Percentiles rank a stretch among this genome's conserved stretches.
Conservation (phyloP, 1,140 invertebrate species). For the Drosophila nasuta region DNA sequence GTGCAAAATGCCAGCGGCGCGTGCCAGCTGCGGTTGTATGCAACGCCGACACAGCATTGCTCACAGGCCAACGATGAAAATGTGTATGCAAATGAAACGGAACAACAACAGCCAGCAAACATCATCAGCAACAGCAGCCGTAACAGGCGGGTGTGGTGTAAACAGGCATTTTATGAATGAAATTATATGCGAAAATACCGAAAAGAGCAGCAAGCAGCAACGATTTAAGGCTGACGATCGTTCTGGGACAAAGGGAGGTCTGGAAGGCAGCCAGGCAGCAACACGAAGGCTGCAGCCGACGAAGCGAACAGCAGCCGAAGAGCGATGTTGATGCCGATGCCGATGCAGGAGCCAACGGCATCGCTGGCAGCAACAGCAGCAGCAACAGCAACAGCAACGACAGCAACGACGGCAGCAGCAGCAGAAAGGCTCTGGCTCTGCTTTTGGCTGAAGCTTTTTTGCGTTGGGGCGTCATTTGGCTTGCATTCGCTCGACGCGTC, state of each 20-base stretch:
- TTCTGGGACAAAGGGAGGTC: background rate
- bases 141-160: slow-evolving; percentile 2
- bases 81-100: slow-evolving; percentile 49
- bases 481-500: slow-evolving; percentile 78
- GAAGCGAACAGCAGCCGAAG: slow-evolving; percentile 23
- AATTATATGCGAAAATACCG: slow-evolving; percentile 64
- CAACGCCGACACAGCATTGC: slow-evolving; percentile 13
- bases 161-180: slow-evolving; percentile 72
- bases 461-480: slow-evolving; percentile 64
- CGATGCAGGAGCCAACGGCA: slow-evolving; percentile 35
- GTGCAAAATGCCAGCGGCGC: slow-evolving; percentile 34
- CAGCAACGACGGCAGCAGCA: slow-evolving; percentile 22
- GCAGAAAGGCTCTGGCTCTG: slow-evolving; percentile 48
- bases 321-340: slow-evolving; percentile 4
- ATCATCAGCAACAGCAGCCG: slow-evolving; percentile 19
- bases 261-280: background rate
- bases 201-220: slow-evolving; percentile 21
- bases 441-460: slow-evolving; percentile 40
- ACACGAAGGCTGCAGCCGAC: slow-evolving; percentile 38
- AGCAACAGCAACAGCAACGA: slow-evolving; percentile 5
- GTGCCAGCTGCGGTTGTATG: slow-evolving; percentile 45
- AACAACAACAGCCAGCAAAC: slow-evolving; percentile 23
- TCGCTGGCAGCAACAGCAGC: slow-evolving; percentile 17
- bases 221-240: slow-evolving; percentile 29
- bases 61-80: slow-evolving; percentile 7